Evolutionary conservation across 2,888 invertebrate genomes (phyloP), one percentile per base, ranked within the genome.

Genomic region (Cataglyphis cursor): DNA sequence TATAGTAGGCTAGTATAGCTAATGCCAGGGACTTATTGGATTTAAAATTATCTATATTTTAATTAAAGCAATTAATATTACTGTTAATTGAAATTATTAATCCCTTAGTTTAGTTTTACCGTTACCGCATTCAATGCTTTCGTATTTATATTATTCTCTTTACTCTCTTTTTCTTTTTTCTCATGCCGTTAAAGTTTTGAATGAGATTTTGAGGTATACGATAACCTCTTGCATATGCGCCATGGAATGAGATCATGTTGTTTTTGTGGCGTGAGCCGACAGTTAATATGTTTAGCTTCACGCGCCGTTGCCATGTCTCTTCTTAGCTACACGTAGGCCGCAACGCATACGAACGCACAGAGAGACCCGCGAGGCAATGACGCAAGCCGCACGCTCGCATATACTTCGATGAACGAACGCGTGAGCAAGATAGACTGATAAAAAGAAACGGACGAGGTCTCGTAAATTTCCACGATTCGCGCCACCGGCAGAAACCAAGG

Each of bases 191-290:
- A 72, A 28, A 44, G 66, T 82, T 76, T 88, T 89, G 87, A 91
- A 90, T 90, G 91, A 89, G 86, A 85, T 88, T 90, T 88, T 86
- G 86, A 88, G 85, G 82, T 84, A 86, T 82, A 87, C 80, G 57
- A 85, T 78, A 85, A 85, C 84, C 84, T 88, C 87, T 87, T 81
- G 85, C 82, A 89, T 87, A 87, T 85, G 85, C 92, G 90, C 87
- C 89, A 87, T 83, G 92, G 93, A 94, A 94, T 94, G 94, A 94
- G 94, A 94, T 94, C 94, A 94, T 92, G 94, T 94, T 94, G 94
- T 94, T 94, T 95, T 95, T 94, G 94, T 93, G 94, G 94, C 93
- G 92, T 93, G 94, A 94, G 93, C 93, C 94, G 94, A 93, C 93
- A 92, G 94, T 94, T 94, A 94, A 94, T 94, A 94, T 94, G 94